phyloP scores from a whole-genome alignment of 2,888 invertebrate species.

The Drosophila mimetica region DNA sequence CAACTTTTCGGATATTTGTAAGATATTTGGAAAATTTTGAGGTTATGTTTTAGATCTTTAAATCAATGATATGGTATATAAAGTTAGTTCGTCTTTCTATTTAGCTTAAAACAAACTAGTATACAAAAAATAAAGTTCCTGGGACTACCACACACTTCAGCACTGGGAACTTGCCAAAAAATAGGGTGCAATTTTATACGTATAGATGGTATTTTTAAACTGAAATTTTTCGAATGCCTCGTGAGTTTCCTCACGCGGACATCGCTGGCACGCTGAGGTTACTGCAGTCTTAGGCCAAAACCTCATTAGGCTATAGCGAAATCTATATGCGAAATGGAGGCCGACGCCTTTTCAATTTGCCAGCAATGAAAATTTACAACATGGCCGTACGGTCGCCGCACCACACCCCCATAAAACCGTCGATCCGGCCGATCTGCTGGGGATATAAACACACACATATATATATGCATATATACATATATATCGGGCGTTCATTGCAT shows the following conservation, averaged over 20 bases:
- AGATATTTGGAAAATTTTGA: background rate
- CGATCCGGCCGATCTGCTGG: slow-evolving; percentile 3
- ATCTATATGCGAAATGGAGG: slow-evolving; percentile 73
- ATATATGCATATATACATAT: slow-evolving; percentile 14
- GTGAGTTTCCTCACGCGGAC: slow-evolving; percentile 4
- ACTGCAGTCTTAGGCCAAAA: slow-evolving; percentile 52
- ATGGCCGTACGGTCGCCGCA: slow-evolving; percentile 32
- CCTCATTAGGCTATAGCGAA: slow-evolving; percentile 68
- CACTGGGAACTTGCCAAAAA: no score
- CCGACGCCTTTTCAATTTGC: slow-evolving; percentile 80
- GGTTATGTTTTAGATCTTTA: background rate
- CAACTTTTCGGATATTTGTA: no score
- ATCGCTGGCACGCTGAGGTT: slow-evolving; percentile 6
- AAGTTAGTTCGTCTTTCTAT: background rate
- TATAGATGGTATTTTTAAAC: no score
- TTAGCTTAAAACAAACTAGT: background rate
- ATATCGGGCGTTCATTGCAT: slow-evolving; percentile 71
- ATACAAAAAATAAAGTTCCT: no score
- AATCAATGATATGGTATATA: background rate
- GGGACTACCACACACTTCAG: no score
- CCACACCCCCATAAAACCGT: slow-evolving; percentile 20
- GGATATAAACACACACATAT: background rate
- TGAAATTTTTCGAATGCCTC: no score
- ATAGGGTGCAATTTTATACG: no score
- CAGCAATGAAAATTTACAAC: slow-evolving; percentile 71